These are phyloP conservation scores for Elephas maximus DNA, from an alignment of 2,113 vertebrate species.

Conservation along the genomic window DNA sequence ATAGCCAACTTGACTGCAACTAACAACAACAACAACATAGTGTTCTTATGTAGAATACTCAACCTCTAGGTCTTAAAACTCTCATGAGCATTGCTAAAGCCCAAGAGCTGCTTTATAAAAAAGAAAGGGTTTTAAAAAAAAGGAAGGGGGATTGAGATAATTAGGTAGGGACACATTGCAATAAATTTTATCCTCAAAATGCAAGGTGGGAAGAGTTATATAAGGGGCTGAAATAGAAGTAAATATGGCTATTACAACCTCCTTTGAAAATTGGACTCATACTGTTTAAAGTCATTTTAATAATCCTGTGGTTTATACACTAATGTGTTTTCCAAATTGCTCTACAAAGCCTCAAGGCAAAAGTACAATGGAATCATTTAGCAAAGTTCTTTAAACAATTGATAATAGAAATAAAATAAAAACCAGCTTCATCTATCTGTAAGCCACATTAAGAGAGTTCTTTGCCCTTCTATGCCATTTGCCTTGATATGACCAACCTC, in stretches of 20 bases:
- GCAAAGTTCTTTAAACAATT: conserved; percentile 66
- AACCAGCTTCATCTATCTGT: neutral
- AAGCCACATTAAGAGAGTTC: conserved; percentile 37
- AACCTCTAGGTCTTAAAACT: conserved; percentile 5
- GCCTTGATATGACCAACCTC: conserved; percentile 51
- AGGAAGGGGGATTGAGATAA: neutral
- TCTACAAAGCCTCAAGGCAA: conserved; percentile 63
- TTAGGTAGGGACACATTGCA: neutral
- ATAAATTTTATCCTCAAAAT: conserved; percentile 48
- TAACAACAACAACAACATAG: neutral
- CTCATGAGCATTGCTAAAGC: neutral
- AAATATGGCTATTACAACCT: conserved; percentile 42
- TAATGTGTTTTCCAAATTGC: conserved; percentile 72
- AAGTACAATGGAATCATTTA: conserved; percentile 69
- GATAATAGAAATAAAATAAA: conserved; percentile 64
- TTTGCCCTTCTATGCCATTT: conserved; percentile 61
- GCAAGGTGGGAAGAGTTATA: conserved; percentile 33
- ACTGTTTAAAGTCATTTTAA: conserved; percentile 70
- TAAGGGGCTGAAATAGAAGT: conserved; percentile 38
- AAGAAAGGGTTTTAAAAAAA: neutral
- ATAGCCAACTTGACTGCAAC: neutral
- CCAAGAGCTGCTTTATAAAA: neutral
- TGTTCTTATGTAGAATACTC: neutral
- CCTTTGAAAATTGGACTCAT: conserved; percentile 64
- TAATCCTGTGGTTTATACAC: conserved; percentile 61